A percentile compares a stretch with the other conserved stretches of the same genome.
Evolutionary conservation across 2,888 invertebrate genomes (phyloP).

Genomic region (Acanthopleura granulata): DNA sequence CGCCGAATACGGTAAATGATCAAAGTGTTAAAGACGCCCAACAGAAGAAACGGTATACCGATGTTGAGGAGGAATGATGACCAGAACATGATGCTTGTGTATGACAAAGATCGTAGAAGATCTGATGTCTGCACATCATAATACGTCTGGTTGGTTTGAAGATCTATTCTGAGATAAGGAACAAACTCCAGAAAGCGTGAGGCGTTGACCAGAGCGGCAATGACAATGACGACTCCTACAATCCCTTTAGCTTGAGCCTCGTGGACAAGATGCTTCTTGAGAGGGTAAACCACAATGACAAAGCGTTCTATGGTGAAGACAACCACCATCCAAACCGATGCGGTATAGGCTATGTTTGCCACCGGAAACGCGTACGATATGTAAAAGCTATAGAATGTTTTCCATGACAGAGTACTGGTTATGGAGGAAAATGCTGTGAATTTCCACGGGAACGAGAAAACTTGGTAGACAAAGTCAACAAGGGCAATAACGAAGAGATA

Average conservation of each 20-base stretch:
- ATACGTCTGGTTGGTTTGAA: neutral
- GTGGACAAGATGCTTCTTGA: neutral
- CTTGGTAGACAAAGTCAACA: neutral
- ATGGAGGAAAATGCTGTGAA: neutral
- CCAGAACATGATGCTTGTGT: neutral
- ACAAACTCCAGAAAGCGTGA: neutral
- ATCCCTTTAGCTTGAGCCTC: neutral
- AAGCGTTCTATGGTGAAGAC: too few species aligned
- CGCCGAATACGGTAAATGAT: neutral
- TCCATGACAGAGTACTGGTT: neutral
- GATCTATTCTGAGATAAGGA: too few species aligned
- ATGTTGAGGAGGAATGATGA: neutral
- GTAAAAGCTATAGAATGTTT: too few species aligned
- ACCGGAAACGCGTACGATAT: constrained; percentile 3
- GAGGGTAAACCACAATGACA: neutral
- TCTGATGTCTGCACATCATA: neutral
- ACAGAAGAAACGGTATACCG: neutral
- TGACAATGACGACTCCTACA: neutral
- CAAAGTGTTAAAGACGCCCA: neutral
- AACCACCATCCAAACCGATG: too few species aligned
- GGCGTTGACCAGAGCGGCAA: neutral
- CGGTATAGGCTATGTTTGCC: neutral
- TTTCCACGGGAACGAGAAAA: too few species aligned
- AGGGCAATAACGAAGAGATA: neutral
- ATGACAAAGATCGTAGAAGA: neutral